phyloP scores from a whole-genome alignment of 2,797 vertebrate genomes.

The Sebastes vulpes region DNA sequence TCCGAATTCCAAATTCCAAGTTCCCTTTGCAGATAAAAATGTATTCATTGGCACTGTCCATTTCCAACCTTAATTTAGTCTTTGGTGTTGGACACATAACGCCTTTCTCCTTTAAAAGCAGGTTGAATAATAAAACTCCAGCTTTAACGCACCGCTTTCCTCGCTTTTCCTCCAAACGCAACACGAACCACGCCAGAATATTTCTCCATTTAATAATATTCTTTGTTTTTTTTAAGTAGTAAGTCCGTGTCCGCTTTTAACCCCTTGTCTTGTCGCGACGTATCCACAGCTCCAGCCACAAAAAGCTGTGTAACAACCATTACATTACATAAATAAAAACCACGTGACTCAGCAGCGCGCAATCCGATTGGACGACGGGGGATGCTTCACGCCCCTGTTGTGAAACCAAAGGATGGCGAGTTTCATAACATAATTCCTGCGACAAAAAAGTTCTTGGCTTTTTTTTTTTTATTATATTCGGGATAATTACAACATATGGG shows the following conservation, averaged over 20 bases:
- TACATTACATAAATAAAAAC: slow-evolving; percentile 87
- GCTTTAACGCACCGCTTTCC: slow-evolving; percentile 9
- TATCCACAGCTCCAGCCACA: background rate
- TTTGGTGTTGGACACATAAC: slow-evolving; percentile 50
- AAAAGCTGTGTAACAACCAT: slow-evolving; percentile 75
- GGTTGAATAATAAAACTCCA: slow-evolving; percentile 13
- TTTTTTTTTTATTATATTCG: background rate
- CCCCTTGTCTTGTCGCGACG: background rate
- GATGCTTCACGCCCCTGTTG: slow-evolving; percentile 83
- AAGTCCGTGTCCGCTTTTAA: slow-evolving; percentile 35
- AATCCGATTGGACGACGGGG: slow-evolving; percentile 77
- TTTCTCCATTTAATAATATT: background rate
- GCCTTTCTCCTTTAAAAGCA: slow-evolving; percentile 26
- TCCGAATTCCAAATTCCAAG: background rate
- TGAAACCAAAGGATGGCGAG: slow-evolving; percentile 82
- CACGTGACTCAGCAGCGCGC: slow-evolving; percentile 75
- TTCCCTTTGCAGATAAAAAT: background rate
- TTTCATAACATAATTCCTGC: slow-evolving; percentile 84
- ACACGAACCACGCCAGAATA: background rate
- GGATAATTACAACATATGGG: background rate
- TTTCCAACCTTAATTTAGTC: slow-evolving; percentile 40
- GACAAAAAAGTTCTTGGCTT: slow-evolving; percentile 28
- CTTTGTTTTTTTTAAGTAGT: too few species aligned
- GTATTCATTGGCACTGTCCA: slow-evolving; percentile 6
- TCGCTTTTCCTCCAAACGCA: slow-evolving; percentile 29